Percentiles rank a stretch among this genome's conserved stretches.
These are phyloP conservation scores for Sterrhoptilus dennistouni DNA, from an alignment of 2,113 vertebrate genomes.

Conservation along the genomic window DNA sequence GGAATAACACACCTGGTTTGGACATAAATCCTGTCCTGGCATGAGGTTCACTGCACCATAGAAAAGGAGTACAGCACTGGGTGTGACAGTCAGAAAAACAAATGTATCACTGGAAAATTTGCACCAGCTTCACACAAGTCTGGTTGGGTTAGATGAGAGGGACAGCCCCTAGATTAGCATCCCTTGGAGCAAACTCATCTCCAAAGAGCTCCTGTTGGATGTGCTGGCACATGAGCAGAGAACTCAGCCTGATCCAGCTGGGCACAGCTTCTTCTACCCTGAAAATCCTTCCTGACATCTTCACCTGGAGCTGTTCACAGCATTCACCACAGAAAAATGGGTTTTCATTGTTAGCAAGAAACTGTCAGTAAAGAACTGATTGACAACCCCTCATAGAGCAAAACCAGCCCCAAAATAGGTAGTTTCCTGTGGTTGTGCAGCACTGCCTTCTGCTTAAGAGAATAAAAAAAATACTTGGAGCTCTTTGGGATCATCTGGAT, in stretches of 20 bases:
- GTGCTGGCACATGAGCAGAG: not conserved
- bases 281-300: not conserved
- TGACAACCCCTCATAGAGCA: not conserved
- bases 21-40: not conserved
- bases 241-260: not conserved
- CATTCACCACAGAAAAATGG: not conserved
- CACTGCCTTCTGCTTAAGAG: not conserved
- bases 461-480: not conserved
- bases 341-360: not conserved
- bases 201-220: not conserved
- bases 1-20: not conserved
- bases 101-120: not conserved
- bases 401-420: not conserved
- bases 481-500: not conserved
- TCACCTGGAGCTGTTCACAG: not conserved
- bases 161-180: not conserved
- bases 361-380: not conserved
- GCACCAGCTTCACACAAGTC: not conserved
- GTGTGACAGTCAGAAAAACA: not conserved
- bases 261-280: not conserved
- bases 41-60: rapidly evolving
- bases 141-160: not conserved
- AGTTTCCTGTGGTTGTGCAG: not conserved
- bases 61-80: not conserved
- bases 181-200: not conserved